A percentile compares a stretch with the other conserved stretches of the same genome.
phyloP scores from a whole-genome alignment of 1,140 invertebrate genomes.

The Doryteuthis pealeii region DNA sequence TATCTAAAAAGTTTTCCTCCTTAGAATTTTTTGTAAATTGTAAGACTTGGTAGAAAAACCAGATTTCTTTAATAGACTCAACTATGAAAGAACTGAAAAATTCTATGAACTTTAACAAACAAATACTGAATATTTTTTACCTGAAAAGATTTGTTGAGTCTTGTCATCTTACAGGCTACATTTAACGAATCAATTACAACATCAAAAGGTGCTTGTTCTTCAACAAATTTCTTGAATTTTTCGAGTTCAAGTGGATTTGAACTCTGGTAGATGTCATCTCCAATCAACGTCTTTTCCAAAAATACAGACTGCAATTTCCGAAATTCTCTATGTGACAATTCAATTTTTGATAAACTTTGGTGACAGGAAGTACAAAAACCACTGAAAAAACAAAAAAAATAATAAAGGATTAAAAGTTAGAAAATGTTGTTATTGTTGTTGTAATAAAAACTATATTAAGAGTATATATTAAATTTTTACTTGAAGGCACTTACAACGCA shows the following conservation, averaged over 20 bases:
- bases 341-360: background rate
- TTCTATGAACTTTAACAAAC: too few species aligned
- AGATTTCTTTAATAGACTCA: too few species aligned
- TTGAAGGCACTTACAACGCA: too few species aligned
- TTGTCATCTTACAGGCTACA: background rate
- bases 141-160: background rate
- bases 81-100: too few species aligned
- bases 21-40: too few species aligned
- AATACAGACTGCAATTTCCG: background rate
- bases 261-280: background rate
- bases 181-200: slow-evolving; percentile 1
- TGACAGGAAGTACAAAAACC: background rate
- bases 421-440: too few species aligned
- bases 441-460: too few species aligned
- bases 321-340: background rate
- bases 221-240: slow-evolving; percentile 1
- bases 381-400: slow-evolving; percentile 2
- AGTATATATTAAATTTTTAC: too few species aligned
- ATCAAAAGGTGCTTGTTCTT: background rate
- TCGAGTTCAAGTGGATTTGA: background rate
- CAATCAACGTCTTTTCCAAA: background rate
- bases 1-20: too few species aligned
- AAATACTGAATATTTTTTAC: background rate
- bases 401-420: too few species aligned
- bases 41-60: too few species aligned